phyloP scores from a whole-genome alignment of 2,888 invertebrate genomes.

The Cremastinae sp. region DNA sequence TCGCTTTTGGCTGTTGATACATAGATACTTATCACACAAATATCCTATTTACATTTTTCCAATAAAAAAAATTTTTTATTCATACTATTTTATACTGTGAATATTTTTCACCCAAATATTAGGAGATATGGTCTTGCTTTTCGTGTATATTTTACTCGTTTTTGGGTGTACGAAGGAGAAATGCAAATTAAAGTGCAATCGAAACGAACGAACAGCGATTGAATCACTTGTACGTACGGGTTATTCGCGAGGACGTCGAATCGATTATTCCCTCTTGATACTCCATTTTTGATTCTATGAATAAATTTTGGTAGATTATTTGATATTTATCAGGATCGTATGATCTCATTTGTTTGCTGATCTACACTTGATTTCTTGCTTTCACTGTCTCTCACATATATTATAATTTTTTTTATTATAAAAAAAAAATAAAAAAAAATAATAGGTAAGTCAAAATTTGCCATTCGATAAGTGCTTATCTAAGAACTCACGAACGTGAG shows the following conservation, averaged over 20 bases:
- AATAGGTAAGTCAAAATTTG: too few species aligned
- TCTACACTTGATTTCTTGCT: slow-evolving; percentile 8
- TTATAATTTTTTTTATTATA: too few species aligned
- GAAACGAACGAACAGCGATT: slow-evolving; percentile 30
- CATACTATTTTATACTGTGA: too few species aligned
- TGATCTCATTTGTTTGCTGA: too few species aligned
- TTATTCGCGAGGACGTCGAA: slow-evolving; percentile 4
- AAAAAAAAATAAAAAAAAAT: too few species aligned
- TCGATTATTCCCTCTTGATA: not conserved
- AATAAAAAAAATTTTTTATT: not conserved
- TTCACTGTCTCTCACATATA: not conserved
- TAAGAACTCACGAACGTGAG: too few species aligned
- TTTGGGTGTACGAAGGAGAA: not conserved
- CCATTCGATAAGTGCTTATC: too few species aligned
- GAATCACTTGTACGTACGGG: not conserved
- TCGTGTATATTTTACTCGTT: too few species aligned
- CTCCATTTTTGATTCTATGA: not conserved
- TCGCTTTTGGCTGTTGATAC: slow-evolving; percentile 5
- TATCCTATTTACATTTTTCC: too few species aligned
- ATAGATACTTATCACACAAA: not conserved
- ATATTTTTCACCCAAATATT: too few species aligned
- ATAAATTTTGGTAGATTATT: slow-evolving; percentile 31
- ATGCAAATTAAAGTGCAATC: not conserved
- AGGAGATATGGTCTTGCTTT: too few species aligned
- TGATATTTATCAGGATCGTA: not conserved